These are phyloP conservation scores for Pyrocephalus nanus DNA, from an alignment of 2,797 vertebrate species.

Conservation along the genomic window DNA sequence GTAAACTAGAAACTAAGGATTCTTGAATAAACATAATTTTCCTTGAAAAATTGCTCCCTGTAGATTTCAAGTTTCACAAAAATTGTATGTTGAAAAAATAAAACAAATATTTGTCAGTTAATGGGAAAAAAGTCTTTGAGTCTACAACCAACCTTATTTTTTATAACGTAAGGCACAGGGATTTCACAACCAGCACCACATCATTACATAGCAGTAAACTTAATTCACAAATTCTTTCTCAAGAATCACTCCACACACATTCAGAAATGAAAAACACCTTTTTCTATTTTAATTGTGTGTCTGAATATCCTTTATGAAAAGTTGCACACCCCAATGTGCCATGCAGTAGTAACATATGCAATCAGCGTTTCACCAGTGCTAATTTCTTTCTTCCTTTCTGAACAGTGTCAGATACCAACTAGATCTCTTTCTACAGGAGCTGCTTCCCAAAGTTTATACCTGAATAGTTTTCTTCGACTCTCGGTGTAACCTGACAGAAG, in stretches of 20 bases:
- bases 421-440: not conserved
- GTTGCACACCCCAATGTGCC: not conserved
- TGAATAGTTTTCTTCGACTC: not conserved
- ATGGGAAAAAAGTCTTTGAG: not conserved
- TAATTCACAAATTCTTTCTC: not conserved
- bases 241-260: not conserved
- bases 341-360: accelerated
- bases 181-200: not conserved
- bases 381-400: not conserved
- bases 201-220: accelerated
- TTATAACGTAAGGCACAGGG: not conserved
- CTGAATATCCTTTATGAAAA: not conserved
- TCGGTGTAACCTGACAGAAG: not conserved
- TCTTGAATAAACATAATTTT: not conserved
- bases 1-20: not conserved
- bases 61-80: not conserved
- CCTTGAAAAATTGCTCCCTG: not conserved
- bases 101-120: not conserved
- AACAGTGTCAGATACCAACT: not conserved
- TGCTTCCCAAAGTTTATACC: not conserved
- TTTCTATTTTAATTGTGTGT: not conserved
- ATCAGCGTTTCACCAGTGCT: accelerated
- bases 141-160: not conserved
- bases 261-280: not conserved
- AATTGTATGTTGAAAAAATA: not conserved